phyloP scores from a whole-genome alignment of 2,797 vertebrate species.

The Toxotes lorentzi region DNA sequence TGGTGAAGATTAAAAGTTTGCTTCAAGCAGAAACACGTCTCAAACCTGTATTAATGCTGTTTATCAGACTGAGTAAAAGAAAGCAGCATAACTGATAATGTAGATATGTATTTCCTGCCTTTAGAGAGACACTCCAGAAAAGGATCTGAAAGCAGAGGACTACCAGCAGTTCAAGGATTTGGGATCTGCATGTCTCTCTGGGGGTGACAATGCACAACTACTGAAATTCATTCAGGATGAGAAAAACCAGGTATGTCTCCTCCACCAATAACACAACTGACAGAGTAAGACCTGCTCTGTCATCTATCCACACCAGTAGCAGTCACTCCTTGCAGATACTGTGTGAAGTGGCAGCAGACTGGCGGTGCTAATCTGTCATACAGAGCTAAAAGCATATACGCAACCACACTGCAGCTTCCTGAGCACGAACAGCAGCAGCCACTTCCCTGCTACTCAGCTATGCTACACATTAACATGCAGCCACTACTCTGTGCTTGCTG shows the following conservation, averaged over 20 bases:
- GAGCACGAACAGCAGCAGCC: constrained; percentile 40
- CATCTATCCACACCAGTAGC: not conserved
- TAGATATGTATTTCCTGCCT: constrained; percentile 2
- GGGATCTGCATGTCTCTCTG: constrained; percentile 88
- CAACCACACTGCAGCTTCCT: constrained; percentile 34
- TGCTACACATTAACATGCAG: constrained; percentile 65
- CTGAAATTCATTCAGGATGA: constrained; percentile 89
- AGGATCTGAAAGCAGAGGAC: constrained; percentile 90
- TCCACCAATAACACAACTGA: not conserved
- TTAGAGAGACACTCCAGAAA: constrained; percentile 86
- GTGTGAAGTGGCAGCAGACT: constrained; percentile 15
- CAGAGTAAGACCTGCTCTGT: not conserved
- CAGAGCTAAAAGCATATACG: constrained; percentile 34
- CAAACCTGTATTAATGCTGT: not conserved
- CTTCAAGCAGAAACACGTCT: not conserved
- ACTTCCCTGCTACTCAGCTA: constrained; percentile 30
- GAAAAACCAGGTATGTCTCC: constrained; percentile 88
- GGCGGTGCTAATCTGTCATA: constrained; percentile 57
- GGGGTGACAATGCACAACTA: constrained; percentile 84
- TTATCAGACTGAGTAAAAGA: constrained; percentile 8
- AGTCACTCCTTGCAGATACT: constrained; percentile 20
- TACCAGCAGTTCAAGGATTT: constrained; percentile 87
- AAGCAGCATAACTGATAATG: not conserved
- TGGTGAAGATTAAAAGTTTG: not conserved
- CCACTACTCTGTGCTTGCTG: constrained; percentile 50